Base-by-base conservation (phyloP, 2,888 invertebrate genomes). In the Cabera pusaria region DNA sequence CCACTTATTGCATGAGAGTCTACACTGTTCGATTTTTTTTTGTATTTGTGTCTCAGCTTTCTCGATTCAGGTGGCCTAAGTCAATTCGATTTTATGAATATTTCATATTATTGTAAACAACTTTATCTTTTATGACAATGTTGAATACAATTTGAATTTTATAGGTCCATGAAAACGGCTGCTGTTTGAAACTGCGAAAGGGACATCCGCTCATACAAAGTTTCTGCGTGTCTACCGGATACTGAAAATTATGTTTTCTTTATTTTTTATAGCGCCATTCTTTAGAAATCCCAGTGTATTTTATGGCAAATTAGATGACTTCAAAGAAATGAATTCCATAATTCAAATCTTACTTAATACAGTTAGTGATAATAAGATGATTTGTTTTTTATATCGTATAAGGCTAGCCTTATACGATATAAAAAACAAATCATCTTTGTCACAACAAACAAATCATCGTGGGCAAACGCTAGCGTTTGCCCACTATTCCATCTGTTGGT, bases 21-120 rank as follows among this genome's bases (percentile, higher is more conserved):
- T 58, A 56, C 66, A n/a, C 65, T 63, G 59, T 63, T 59, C 55
- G 42, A 52, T 63, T 67, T 56, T 56, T 60, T 73, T 79, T 71
- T 74, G 60, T 26, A 11, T 65, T 55, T 57, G 50, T 57, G 62
- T 49, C 39, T 50, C 53, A 56, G 54, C 47, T 55, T 56, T 63
- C 52, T 57, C 62, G 55, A 64, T 64, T 72, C 71, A 70, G 75
- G 73, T 75, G 73, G 73, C 66, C 72, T 55, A 59, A 51, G 63
- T 66, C 72, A 65, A 66, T 67, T 66, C 70, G 64, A 68, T 75
- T 82, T 73, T 77, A 84, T 85, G 79, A 84, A 85, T 85, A 84
- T 84, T 84, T 83, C 79, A 84, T 84, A 72, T 74, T 75, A 80
- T 82, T 80, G 82, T 76, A 78, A 78, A 84, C 75, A 64, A 72